Conservation (phyloP, 2,797 vertebrate species). For the Enteromius thamalakanensis region DNA sequence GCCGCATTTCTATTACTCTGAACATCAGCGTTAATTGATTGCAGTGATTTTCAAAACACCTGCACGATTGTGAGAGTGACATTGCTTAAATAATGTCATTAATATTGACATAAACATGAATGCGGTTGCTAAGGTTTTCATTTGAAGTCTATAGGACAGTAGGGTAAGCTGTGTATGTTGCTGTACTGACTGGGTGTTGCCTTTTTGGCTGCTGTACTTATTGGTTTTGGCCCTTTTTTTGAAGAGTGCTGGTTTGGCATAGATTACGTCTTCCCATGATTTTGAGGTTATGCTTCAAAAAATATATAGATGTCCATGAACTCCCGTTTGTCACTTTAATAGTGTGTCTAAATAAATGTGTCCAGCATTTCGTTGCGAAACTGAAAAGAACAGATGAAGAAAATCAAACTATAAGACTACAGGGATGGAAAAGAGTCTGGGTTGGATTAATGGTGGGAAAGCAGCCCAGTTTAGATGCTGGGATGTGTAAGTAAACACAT, state of each 20-base stretch:
- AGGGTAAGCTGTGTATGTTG: not conserved
- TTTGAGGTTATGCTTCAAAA: constrained; percentile 19
- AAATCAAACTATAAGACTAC: constrained; percentile 26
- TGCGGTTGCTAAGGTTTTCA: not conserved
- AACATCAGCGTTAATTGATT: not conserved
- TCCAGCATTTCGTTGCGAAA: not conserved
- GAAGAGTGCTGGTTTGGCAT: constrained; percentile 18
- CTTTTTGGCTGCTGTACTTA: constrained; percentile 40
- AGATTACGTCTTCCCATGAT: not conserved
- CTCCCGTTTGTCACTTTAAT: constrained; percentile 33
- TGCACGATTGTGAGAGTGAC: not conserved
- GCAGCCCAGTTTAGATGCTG: constrained; percentile 48
- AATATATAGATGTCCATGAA: constrained; percentile 23
- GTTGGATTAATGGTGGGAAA: constrained; percentile 50
- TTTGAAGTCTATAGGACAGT: not conserved
- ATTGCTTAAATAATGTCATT: not conserved
- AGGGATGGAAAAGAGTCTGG: constrained; percentile 46
- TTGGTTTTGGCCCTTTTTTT: constrained; percentile 18
- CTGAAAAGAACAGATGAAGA: constrained; percentile 26
- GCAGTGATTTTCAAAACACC: not conserved
- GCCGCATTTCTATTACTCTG: not conserved
- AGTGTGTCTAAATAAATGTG: constrained; percentile 21
- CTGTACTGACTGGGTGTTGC: constrained; percentile 57
- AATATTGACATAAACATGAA: not conserved
- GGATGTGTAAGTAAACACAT: constrained; percentile 54